Conservation (phyloP, 1,140 invertebrate species). For the Aphelenchoides besseyi region DNA sequence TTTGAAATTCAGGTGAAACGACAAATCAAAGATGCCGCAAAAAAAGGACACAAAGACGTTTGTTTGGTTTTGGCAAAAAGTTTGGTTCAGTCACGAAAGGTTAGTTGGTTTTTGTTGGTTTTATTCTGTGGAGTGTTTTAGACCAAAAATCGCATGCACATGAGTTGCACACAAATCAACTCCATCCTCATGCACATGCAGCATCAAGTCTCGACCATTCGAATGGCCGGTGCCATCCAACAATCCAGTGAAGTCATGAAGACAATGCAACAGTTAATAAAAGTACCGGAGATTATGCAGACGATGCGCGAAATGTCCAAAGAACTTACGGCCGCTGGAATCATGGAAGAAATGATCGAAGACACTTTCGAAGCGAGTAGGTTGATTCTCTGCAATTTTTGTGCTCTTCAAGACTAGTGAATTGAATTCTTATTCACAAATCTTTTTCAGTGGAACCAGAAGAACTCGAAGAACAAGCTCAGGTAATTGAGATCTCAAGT, state of each 20-base stretch:
- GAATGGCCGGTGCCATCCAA: constrained; percentile 81
- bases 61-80: constrained; percentile 92
- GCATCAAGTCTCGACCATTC: constrained; percentile 85
- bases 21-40: constrained; percentile 88
- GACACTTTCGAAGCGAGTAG: constrained; percentile 88
- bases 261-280: constrained; percentile 76
- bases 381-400: too few species aligned
- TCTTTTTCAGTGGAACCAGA: constrained; percentile 86
- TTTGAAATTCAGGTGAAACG: constrained; percentile 69
- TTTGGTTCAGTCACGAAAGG: constrained; percentile 82
- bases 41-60: constrained; percentile 89
- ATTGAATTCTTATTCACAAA: too few species aligned
- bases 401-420: too few species aligned
- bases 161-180: constrained; percentile 94
- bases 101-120: constrained; percentile 64
- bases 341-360: constrained; percentile 98
- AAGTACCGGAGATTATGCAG: constrained; percentile 82
- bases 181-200: constrained; percentile 96
- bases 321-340: constrained; percentile 83
- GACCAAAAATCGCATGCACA: constrained; percentile 78
- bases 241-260: constrained; percentile 95
- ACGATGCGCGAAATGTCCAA: constrained; percentile 96
- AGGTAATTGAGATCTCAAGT: constrained; percentile 64
- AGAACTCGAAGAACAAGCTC: constrained; percentile 85
- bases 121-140: constrained; percentile 8